phyloP scores from a whole-genome alignment of 2,888 invertebrate genomes.

The Nomada ruficornis region DNA sequence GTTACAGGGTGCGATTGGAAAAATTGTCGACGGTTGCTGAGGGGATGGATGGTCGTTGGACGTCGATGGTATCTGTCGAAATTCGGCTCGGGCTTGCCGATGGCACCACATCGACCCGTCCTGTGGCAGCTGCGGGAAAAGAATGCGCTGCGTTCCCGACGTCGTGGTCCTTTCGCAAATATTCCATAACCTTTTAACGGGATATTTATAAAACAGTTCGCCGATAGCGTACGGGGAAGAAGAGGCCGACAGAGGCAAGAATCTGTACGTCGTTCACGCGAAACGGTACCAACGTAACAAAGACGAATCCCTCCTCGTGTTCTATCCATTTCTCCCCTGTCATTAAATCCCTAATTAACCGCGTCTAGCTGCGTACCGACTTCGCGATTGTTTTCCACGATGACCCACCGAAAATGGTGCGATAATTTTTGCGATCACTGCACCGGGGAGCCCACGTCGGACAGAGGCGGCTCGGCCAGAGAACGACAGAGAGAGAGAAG shows the following conservation, averaged over 20 bases:
- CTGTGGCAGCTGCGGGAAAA: slow-evolving; percentile 48
- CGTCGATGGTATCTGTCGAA: slow-evolving; percentile 45
- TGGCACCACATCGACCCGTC: slow-evolving; percentile 39
- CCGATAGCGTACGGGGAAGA: not conserved
- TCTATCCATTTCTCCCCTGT: not conserved
- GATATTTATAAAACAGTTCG: slow-evolving; percentile 2
- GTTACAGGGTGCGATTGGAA: slow-evolving; percentile 48
- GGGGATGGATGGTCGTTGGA: slow-evolving; percentile 45
- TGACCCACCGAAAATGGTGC: slow-evolving; percentile 63
- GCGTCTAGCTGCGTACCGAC: slow-evolving; percentile 25
- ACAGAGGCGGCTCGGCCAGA: slow-evolving; percentile 36
- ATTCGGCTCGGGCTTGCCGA: slow-evolving; percentile 43
- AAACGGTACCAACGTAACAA: not conserved
- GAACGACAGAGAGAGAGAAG: not conserved
- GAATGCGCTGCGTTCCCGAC: slow-evolving; percentile 23
- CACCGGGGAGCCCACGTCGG: slow-evolving; percentile 50
- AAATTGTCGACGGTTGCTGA: slow-evolving; percentile 48
- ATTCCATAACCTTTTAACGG: not conserved
- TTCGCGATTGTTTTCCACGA: slow-evolving; percentile 55
- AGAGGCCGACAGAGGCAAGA: not conserved
- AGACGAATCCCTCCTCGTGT: not conserved
- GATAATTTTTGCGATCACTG: slow-evolving; percentile 73
- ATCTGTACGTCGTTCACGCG: not conserved
- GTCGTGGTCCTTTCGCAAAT: not conserved
- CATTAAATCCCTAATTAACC: slow-evolving; percentile 52